Evolutionary conservation across 2,888 invertebrate genomes (phyloP), one percentile per base, ranked within the genome.

Genomic region (Buathra laborator): DNA sequence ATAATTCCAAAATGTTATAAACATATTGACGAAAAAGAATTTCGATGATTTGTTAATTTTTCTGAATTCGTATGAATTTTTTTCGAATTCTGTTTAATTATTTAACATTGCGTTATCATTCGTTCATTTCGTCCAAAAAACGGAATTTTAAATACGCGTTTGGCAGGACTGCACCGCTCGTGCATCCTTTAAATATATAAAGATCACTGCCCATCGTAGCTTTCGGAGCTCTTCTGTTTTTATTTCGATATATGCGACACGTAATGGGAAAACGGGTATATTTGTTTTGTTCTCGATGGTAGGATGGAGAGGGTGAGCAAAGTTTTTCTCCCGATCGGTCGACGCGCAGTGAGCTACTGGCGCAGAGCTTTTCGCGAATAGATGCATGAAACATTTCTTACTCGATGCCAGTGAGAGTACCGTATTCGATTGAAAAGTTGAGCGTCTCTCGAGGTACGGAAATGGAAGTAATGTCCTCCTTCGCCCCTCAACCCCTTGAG

Each of bases 381-480:
- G 62, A 53, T 19, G 51, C 68, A 71, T 32, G 56, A 64, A 66
- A 56, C 43, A 78, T 84, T 84, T 81, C 74, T 77, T 78, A 81
- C 74, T 70, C 53, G 64, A 53, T 59, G 24, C 66, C 75, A 74
- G 77, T 74, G 77, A 68, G 78, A 74, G 68, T 78, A 62, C 46
- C 81, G 81, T 80, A 88, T 88, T 86, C 87, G 86, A 90, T 90
- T 88, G 90, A 89, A 89, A 88, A 89, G 87, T 90, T 88, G 84
- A 83, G 37, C 66, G 51, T 75, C 46, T 77, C 56, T 64, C 64
- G 82, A 43, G 56, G 70, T 43, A 83, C 76, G 79, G 66, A 66
- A 83, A 76, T 79, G 44, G 53, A 32, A 71, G 71, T 83, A 85
- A 79, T 83, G 72, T 77, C 32, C 68, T 12, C 37, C 37, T 37